phyloP scores from a whole-genome alignment of 1,140 invertebrate species.

The Magallana gigas region DNA sequence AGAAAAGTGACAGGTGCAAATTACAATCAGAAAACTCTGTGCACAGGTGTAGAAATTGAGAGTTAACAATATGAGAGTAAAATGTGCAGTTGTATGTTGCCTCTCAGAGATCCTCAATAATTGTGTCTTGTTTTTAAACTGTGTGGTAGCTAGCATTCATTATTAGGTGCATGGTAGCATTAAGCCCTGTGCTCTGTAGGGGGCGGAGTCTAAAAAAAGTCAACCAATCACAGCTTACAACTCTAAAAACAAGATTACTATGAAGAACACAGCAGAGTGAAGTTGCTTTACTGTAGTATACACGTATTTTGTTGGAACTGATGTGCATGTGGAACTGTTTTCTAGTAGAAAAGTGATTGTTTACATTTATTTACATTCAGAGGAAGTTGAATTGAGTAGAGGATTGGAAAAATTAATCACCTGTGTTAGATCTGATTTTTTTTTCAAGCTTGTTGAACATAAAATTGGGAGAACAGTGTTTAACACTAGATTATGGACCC shows the following conservation, averaged over 20 bases:
- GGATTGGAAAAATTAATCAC: background rate
- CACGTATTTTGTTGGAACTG: background rate
- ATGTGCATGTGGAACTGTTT: constrained; percentile 22
- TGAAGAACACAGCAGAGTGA: background rate
- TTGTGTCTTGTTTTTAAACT: background rate
- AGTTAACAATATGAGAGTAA: background rate
- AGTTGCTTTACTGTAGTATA: background rate
- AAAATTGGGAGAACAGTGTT: background rate
- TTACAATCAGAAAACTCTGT: constrained; percentile 18
- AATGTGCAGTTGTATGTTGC: background rate
- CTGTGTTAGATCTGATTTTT: background rate
- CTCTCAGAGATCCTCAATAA: background rate
- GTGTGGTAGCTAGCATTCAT: background rate
- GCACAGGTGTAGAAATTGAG: background rate
- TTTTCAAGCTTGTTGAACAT: background rate
- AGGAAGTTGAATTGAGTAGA: constrained; percentile 18
- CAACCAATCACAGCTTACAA: constrained; percentile 30
- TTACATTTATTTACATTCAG: constrained; percentile 26
- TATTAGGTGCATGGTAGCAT: background rate
- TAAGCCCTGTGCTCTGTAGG: background rate
- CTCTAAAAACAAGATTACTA: background rate
- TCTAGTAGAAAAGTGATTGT: constrained; percentile 19
- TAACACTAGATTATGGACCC: too few species aligned
- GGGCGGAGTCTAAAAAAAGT: background rate
- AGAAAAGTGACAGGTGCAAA: constrained; percentile 31